phyloP scores from a whole-genome alignment of 2,113 vertebrate species.

The Capreolus pygargus region DNA sequence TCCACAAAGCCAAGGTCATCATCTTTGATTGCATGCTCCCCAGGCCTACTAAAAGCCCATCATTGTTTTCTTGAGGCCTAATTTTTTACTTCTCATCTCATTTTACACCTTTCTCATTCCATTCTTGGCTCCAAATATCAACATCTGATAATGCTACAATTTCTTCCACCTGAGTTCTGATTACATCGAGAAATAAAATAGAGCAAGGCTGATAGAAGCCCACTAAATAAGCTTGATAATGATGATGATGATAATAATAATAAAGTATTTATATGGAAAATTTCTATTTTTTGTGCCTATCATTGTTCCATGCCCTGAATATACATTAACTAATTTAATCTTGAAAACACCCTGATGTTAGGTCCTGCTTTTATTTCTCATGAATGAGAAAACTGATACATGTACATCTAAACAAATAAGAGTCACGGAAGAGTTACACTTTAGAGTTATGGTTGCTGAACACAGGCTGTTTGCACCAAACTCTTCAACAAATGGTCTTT shows the following conservation, averaged over 20 bases:
- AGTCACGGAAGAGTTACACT: not conserved
- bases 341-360: not conserved
- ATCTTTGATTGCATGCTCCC: not conserved
- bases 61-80: not conserved
- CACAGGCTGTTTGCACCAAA: accelerated
- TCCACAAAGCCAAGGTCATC: not conserved
- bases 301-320: not conserved
- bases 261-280: not conserved
- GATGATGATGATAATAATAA: not conserved
- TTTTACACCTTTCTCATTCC: not conserved
- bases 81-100: not conserved
- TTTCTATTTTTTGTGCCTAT: not conserved
- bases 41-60: not conserved
- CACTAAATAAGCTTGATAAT: not conserved
- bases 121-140: not conserved
- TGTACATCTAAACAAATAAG: not conserved
- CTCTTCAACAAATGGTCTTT: not conserved
- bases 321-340: not conserved
- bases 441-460: not conserved
- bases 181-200: not conserved
- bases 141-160: not conserved
- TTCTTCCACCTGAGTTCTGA: not conserved
- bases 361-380: not conserved
- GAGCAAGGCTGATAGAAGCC: not conserved
- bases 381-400: not conserved